A percentile compares a stretch with the other conserved stretches of the same genome.
Evolutionary conservation across 1,140 invertebrate genomes (phyloP).

Genomic region (Copidosoma floridanum): DNA sequence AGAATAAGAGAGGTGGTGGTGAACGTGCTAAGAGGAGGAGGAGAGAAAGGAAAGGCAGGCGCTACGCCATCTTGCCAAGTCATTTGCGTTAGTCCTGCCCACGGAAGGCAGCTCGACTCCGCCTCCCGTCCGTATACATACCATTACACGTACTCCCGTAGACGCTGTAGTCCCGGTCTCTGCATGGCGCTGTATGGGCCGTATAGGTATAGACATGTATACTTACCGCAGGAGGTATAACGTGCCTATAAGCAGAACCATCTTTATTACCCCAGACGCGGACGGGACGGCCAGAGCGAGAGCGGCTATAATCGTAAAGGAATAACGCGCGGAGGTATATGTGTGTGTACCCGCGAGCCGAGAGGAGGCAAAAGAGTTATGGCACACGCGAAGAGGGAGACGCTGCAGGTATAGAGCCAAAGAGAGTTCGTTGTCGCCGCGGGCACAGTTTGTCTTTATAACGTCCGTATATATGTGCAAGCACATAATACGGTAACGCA

Average conservation of each 20-base stretch:
- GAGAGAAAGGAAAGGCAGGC: slow-evolving; percentile 29
- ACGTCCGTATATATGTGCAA: slow-evolving; percentile 36
- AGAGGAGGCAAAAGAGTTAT: slow-evolving; percentile 20
- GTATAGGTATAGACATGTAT: too few relatives aligned
- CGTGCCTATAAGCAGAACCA: slow-evolving; percentile 51
- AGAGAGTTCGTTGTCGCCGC: slow-evolving; percentile 37
- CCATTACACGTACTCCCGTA: neutral
- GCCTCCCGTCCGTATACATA: slow-evolving; percentile 54
- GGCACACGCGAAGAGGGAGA: slow-evolving; percentile 27
- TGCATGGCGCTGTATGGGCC: slow-evolving; percentile 41
- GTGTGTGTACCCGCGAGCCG: neutral
- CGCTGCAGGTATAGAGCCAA: slow-evolving; percentile 24
- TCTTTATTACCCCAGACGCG: slow-evolving; percentile 56
- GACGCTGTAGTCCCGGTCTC: neutral
- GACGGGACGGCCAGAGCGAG: slow-evolving; percentile 26
- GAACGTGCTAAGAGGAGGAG: neutral
- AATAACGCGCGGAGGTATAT: slow-evolving; percentile 32
- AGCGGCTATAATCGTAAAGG: slow-evolving; percentile 52
- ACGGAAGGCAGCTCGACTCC: slow-evolving; percentile 55
- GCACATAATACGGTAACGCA: too few relatives aligned
- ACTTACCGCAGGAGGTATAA: too few relatives aligned
- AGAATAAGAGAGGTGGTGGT: neutral
- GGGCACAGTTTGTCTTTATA: slow-evolving; percentile 59
- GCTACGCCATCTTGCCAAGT: slow-evolving; percentile 57
- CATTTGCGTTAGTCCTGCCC: slow-evolving; percentile 59